phyloP scores from a whole-genome alignment of 2,797 vertebrate genomes.

The Lepus townsendii region DNA sequence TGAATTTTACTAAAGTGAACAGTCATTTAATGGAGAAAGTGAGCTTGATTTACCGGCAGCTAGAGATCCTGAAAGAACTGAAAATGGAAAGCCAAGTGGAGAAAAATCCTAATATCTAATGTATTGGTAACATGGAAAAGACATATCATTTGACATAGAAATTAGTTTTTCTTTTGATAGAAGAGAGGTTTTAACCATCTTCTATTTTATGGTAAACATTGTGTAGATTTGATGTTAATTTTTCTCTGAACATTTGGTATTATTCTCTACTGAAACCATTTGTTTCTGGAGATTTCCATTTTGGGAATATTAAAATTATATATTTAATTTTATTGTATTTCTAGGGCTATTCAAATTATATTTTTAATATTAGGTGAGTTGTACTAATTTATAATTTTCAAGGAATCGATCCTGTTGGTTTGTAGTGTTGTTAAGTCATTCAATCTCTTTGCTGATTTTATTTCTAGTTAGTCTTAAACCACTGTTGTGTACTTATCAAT shows the following conservation, averaged over 20 bases:
- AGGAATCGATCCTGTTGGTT: neutral
- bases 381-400: neutral
- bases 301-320: neutral
- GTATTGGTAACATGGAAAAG: neutral
- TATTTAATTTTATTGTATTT: neutral
- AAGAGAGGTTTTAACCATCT: no score
- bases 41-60: neutral
- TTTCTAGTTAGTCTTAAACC: neutral
- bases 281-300: neutral
- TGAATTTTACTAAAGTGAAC: neutral
- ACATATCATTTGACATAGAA: neutral
- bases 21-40: neutral
- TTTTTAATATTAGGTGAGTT: neutral
- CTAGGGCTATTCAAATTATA: neutral
- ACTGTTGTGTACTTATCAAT: neutral
- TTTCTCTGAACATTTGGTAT: neutral
- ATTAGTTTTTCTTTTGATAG: neutral
- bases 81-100: neutral
- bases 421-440: neutral
- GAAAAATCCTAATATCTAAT: neutral
- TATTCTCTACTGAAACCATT: neutral
- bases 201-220: neutral
- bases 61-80: neutral
- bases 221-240: neutral
- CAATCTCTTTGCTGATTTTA: neutral